Evolutionary conservation across 2,797 vertebrate genomes (phyloP).

Genomic region (Arremon aurantiirostris): DNA sequence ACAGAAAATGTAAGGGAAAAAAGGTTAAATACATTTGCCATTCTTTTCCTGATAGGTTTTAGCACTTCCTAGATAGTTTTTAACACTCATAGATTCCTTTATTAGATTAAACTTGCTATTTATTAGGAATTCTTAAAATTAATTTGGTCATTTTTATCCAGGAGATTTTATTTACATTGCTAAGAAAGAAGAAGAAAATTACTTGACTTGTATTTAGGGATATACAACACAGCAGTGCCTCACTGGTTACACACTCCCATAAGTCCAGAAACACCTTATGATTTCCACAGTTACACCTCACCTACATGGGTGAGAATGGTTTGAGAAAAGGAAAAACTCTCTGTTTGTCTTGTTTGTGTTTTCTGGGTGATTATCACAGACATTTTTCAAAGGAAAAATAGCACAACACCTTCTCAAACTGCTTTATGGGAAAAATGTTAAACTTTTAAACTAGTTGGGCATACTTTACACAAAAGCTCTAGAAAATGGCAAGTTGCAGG

Average conservation of each 20-base stretch:
- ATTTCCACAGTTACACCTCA: neutral
- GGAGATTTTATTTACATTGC: neutral
- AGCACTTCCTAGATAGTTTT: neutral
- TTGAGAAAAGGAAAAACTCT: neutral
- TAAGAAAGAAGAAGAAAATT: neutral
- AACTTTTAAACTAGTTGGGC: neutral
- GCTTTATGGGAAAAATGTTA: neutral
- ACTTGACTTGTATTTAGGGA: neutral
- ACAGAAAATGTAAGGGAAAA: neutral
- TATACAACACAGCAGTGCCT: neutral
- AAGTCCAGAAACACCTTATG: neutral
- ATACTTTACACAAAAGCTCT: neutral
- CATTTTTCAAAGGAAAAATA: neutral
- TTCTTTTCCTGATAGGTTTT: neutral
- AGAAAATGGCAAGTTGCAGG: neutral
- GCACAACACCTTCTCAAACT: neutral
- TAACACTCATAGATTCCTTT: neutral
- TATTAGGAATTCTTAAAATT: neutral
- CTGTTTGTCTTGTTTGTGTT: neutral
- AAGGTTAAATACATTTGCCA: neutral
- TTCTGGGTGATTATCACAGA: rapidly evolving
- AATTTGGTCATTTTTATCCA: neutral
- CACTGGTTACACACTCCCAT: neutral
- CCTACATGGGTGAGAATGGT: rapidly evolving
- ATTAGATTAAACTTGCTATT: neutral